Base-by-base conservation (phyloP, 2,888 invertebrate genomes). In the Hedychridium roseum region DNA sequence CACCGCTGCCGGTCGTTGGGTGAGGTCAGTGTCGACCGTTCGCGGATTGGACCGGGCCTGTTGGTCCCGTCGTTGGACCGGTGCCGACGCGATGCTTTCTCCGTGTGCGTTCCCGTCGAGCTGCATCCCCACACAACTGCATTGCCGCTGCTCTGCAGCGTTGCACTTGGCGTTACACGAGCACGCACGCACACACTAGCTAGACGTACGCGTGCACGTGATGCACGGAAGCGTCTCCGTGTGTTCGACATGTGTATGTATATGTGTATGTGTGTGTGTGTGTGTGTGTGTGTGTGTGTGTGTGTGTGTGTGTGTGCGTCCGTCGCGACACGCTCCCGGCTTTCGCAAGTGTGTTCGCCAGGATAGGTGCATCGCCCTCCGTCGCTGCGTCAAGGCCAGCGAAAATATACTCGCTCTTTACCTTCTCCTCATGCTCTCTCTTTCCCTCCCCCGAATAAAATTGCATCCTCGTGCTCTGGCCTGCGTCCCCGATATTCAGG, bases 351-450 rank as follows among this genome's bases (percentile, higher is more conserved):
- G 70, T 73, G 74, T 74, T 72, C 71, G 68, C 70, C 70, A 73
- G 66, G 58, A 66, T 68, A 75, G 77, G 78, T 76, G 78, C 78
- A 78, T 78, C 78, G 78, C 78, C 78, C 78, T 78, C 77, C 73
- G 75, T 56, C 66, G 76, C 70, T 76, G 76, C 78, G 77, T 78
- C 78, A 78, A 78, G 78, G 78, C 78, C 78, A 78, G 76, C 76
- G 74, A 78, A 78, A 78, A 78, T 76, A 71, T 71, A 70, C 64
- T 65, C 63, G 55, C 61, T 55, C 50, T 62, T 60, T 62, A 60
- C 54, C 62, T 51, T 64, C 50, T 57, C 49, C 59, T 44, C 60
- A 53, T 42, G 44, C 37, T 40, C 49, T 16, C 27, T 45, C 28
- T 31, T 31, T 47, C 52, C 35, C 43, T 15, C 32, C 30, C 23